These are phyloP conservation scores for Coleophora deauratella DNA, from an alignment of 2,888 invertebrate genomes.

Conservation along the genomic window DNA sequence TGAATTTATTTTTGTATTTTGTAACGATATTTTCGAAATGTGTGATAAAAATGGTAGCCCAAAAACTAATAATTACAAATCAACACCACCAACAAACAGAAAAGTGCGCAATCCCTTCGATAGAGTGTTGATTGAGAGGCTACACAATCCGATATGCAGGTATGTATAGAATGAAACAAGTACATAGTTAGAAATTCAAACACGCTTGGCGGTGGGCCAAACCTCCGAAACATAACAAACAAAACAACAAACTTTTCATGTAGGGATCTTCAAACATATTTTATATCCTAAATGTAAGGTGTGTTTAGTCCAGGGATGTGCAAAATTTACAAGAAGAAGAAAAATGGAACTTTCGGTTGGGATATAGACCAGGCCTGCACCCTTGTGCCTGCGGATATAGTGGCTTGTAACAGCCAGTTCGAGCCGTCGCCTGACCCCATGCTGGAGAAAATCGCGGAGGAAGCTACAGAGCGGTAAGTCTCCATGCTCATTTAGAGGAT, in stretches of 20 bases:
- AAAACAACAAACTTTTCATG: conserved; percentile 1
- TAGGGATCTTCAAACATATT: no score
- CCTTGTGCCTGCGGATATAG: conserved; percentile 80
- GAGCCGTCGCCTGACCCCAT: conserved; percentile 76
- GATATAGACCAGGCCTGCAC: conserved; percentile 80
- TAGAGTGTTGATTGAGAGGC: conserved; percentile 74
- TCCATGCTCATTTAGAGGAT: no score
- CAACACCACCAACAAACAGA: conserved; percentile 51
- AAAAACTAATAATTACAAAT: conserved; percentile 40
- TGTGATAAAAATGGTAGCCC: conserved; percentile 49
- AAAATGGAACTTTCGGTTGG: conserved; percentile 67
- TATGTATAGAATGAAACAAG: conserved; percentile 30
- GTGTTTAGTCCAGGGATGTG: conserved; percentile 62
- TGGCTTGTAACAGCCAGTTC: conserved; percentile 77
- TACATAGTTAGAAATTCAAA: no score
- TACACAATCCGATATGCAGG: conserved; percentile 82
- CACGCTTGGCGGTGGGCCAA: no score
- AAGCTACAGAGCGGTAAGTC: conserved; percentile 75
- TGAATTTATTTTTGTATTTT: neutral
- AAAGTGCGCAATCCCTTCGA: conserved; percentile 81
- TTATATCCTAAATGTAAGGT: no score
- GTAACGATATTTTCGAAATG: conserved; percentile 62
- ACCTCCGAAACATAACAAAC: no score
- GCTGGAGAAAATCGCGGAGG: conserved; percentile 77
- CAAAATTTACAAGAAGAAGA: conserved; percentile 62